Base-by-base conservation (phyloP, 1,140 invertebrate species). In the Drosophila lini region DNA sequence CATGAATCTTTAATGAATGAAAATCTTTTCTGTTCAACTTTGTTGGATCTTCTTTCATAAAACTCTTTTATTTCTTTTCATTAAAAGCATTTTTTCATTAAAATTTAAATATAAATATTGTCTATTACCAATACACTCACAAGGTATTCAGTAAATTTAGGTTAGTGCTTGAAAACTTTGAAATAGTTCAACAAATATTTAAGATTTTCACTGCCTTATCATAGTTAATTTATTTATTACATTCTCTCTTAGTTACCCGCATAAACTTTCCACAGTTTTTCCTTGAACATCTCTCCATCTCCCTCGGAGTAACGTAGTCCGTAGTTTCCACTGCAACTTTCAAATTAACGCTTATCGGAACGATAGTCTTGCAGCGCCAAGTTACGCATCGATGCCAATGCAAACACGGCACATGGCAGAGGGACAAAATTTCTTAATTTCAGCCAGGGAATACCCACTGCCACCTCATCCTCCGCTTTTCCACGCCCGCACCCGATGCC, bases 401-500 rank as follows among this genome's bases (percentile, higher is more conserved):
- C 48, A 63, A 58, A 65, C 56, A 77, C 50, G 47, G 73, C 53
- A 32, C 71, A 55, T 63, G 65, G 38, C 31, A 38, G 65, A 40
- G 62, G 60, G 32, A 75, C 74, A 77, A 77, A 77, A 77, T 77
- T 76, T 76, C 74, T 77, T 77, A 76, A 77, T 77, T 77, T 77
- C 74, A 67, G 47, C 32, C 34, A 19, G 41, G 48, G 31, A 44
- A 53, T 47, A 34, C 16, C 58, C 31, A 34, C 8, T 28, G 42
- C 45, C 32, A 9, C 41, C 48, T n/a, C 3, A 4, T 31, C 3
- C 16, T 16, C 28, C 45, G 13, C 9, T 8, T 13, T 3, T n/a
- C 28, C n/a, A 25, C 15, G 6, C n/a, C 41, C 28, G 1, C 34
- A 40, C 32, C 25, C 63, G 32, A 57, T 74, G 62, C 57, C 55